Conservation (phyloP, 92 coral and sea anemone genomes). For the Isaurus tuberculatus region DNA sequence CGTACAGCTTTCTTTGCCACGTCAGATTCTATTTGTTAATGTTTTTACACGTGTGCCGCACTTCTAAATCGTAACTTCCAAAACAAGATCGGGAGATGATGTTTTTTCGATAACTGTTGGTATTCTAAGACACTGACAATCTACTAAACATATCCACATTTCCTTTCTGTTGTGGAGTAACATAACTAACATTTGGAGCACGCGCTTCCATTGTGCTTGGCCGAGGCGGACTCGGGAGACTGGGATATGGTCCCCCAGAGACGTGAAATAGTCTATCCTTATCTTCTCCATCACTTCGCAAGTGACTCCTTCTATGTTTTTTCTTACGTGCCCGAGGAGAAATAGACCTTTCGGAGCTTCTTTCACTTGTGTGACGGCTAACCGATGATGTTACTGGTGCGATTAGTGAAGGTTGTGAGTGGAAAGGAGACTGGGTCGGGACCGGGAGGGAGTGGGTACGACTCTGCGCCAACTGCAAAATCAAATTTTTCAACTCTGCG, state of each 20-base stretch:
- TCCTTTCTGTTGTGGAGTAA: conserved; percentile 21
- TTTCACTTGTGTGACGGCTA: conserved; percentile 19
- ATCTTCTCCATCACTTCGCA: conserved; percentile 63
- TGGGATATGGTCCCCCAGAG: conserved; percentile 37
- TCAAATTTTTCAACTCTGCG: conserved; percentile 86
- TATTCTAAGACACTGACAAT: not conserved
- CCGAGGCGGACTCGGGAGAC: conserved; percentile 38
- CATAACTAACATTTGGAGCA: conserved; percentile 27
- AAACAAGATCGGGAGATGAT: not conserved
- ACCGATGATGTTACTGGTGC: not conserved
- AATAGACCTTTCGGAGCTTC: conserved; percentile 25
- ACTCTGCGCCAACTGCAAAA: conserved; percentile 67
- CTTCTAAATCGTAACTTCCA: too few relatives aligned
- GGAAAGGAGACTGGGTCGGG: conserved; percentile 26
- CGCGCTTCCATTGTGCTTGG: not conserved
- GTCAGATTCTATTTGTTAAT: too few relatives aligned
- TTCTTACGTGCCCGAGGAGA: conserved; percentile 58
- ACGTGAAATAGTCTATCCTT: conserved; percentile 64
- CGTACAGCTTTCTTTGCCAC: too few relatives aligned
- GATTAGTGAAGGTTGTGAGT: not conserved
- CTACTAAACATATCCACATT: not conserved
- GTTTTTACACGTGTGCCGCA: too few relatives aligned
- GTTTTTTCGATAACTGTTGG: not conserved
- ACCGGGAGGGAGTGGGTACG: conserved; percentile 16
- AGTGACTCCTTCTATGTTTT: conserved; percentile 56